These are phyloP conservation scores for Calliopum simillimum DNA, from an alignment of 2,888 invertebrate species.

Conservation along the genomic window DNA sequence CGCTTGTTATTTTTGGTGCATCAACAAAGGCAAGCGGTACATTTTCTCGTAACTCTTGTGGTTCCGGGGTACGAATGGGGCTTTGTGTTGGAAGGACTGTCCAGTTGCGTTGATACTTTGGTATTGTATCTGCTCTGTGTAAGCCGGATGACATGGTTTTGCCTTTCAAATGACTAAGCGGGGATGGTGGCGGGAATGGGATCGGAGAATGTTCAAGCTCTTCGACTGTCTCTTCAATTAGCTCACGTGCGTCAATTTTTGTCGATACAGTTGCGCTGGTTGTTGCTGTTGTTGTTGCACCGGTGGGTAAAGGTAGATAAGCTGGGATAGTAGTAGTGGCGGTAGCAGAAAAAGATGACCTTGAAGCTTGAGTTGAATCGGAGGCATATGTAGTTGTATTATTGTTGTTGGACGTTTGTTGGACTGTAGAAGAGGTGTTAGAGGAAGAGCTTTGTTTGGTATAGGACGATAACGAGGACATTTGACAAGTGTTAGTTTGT, in stretches of 20 bases:
- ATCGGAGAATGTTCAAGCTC: constrained; percentile 61
- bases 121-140: constrained; percentile 74
- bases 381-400: constrained; percentile 46
- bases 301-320: constrained; percentile 13
- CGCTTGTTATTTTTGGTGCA: constrained; percentile 53
- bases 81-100: constrained; percentile 72
- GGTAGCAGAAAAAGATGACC: constrained; percentile 43
- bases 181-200: constrained; percentile 64
- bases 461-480: constrained; percentile 49
- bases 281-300: constrained; percentile 10
- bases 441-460: constrained; percentile 57
- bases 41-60: constrained; percentile 68
- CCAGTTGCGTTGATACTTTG: constrained; percentile 75
- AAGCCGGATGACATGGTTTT: constrained; percentile 69
- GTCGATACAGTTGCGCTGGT: constrained; percentile 29
- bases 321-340: constrained; percentile 31
- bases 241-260: constrained; percentile 54
- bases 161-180: constrained; percentile 61
- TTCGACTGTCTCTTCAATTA: constrained; percentile 61
- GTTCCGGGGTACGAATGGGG: constrained; percentile 71
- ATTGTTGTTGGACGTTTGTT: constrained; percentile 52
- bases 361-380: constrained; percentile 47
- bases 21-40: constrained; percentile 67
- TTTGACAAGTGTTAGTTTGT: constrained; percentile 49
- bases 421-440: constrained; percentile 63